phyloP scores from a whole-genome alignment of 2,113 vertebrate species.

The Nycticorax nycticorax region DNA sequence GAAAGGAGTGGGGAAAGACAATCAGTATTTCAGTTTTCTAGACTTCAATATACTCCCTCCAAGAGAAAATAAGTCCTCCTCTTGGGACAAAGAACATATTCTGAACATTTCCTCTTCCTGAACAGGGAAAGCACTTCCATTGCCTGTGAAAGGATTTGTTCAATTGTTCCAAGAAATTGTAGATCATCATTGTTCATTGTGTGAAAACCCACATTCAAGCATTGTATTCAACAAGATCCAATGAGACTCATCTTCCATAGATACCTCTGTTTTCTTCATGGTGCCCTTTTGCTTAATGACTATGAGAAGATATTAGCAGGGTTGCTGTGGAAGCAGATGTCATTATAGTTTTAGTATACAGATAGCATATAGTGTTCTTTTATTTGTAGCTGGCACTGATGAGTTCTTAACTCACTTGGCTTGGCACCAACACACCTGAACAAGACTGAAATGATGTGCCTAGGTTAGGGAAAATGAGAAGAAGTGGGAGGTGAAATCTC shows the following conservation, averaged over 20 bases:
- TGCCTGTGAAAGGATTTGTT: background rate
- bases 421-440: background rate
- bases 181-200: background rate
- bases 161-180: background rate
- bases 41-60: background rate
- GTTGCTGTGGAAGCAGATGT: background rate
- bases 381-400: background rate
- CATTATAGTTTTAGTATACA: background rate
- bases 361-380: background rate
- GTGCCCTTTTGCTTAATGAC: background rate
- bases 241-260: background rate
- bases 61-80: background rate
- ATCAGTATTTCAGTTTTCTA: background rate
- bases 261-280: background rate
- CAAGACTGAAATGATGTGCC: background rate
- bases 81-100: background rate
- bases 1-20: background rate
- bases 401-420: background rate
- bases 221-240: background rate
- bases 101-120: background rate
- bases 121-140: background rate
- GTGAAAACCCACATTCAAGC: background rate
- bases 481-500: accelerated
- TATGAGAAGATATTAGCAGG: background rate
- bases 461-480: background rate